Percentiles rank a stretch among this genome's conserved stretches.
Conservation (phyloP, 2,888 invertebrate species). For the Hermaeophaga mercurialis region DNA sequence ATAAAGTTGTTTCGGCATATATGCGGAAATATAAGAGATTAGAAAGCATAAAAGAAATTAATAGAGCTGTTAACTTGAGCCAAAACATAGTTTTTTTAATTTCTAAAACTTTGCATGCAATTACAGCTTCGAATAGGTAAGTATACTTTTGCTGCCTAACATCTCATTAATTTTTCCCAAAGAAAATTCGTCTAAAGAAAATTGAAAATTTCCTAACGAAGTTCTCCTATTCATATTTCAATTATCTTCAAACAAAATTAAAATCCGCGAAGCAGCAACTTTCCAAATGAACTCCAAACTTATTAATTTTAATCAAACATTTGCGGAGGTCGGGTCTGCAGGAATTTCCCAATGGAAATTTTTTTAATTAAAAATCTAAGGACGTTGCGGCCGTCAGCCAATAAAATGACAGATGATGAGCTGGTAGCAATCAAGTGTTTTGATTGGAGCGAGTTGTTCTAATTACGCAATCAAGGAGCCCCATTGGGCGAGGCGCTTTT, state of each 20-base stretch:
- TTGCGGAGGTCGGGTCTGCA: constrained; percentile 4
- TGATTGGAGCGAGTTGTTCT: constrained; percentile 51
- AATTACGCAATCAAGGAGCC: constrained; percentile 57
- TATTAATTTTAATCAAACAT: constrained; percentile 29
- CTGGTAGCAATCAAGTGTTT: constrained; percentile 4
- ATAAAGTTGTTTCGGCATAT: too few species aligned
- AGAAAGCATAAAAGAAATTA: too few species aligned
- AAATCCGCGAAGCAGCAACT: constrained; percentile 20
- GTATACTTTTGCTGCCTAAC: too few species aligned
- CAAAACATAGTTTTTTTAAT: too few species aligned
- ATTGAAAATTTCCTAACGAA: constrained; percentile 19
- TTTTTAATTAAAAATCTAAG: constrained; percentile 22
- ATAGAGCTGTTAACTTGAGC: too few species aligned
- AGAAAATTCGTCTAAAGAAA: constrained; percentile 13
- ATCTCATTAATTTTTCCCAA: constrained; percentile 20
- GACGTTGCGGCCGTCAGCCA: constrained; percentile 12
- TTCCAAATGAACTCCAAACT: constrained; percentile 23
- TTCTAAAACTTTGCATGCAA: too few species aligned
- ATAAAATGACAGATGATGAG: constrained; percentile 8
- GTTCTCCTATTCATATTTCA: constrained; percentile 22
- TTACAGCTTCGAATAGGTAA: too few species aligned
- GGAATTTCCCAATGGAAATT: constrained; percentile 4
- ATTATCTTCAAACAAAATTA: constrained; percentile 25
- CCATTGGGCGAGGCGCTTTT: constrained; percentile 50
- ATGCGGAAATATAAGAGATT: too few species aligned